These are phyloP conservation scores for Eupithecia vulgata DNA, from an alignment of 2,888 invertebrate genomes.

Conservation along the genomic window DNA sequence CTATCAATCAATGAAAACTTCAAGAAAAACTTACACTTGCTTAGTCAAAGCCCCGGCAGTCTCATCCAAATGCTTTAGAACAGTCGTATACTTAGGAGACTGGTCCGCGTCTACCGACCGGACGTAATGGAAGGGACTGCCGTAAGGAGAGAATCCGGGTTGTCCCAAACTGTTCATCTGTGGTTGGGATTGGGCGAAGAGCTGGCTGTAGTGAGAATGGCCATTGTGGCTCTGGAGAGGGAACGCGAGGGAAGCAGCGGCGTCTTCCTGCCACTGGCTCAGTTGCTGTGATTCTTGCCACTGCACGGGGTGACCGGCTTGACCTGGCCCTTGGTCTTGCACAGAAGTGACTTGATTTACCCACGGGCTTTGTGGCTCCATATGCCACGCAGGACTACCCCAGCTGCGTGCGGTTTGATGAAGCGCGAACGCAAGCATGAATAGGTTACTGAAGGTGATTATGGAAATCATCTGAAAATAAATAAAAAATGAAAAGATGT, in stretches of 20 bases:
- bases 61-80: neutral
- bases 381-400: neutral
- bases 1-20: neutral
- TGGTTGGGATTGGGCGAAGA: neutral
- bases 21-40: neutral
- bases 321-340: neutral
- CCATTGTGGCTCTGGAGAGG: neutral
- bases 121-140: neutral
- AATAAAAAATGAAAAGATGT: neutral
- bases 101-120: neutral
- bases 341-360: neutral
- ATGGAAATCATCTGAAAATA: neutral
- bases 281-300: neutral
- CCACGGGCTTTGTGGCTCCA: neutral
- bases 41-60: neutral
- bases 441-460: neutral
- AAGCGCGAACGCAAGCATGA: neutral
- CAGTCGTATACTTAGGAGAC: neutral
- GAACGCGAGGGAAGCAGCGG: neutral
- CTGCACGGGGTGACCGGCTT: neutral
- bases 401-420: neutral
- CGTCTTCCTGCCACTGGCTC: neutral
- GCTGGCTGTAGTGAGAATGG: neutral
- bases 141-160: neutral
- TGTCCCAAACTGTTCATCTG: neutral